Percentiles rank a stretch among this genome's conserved stretches.
These are phyloP conservation scores for Riparia riparia DNA, from an alignment of 2,113 vertebrate species.

Conservation along the genomic window DNA sequence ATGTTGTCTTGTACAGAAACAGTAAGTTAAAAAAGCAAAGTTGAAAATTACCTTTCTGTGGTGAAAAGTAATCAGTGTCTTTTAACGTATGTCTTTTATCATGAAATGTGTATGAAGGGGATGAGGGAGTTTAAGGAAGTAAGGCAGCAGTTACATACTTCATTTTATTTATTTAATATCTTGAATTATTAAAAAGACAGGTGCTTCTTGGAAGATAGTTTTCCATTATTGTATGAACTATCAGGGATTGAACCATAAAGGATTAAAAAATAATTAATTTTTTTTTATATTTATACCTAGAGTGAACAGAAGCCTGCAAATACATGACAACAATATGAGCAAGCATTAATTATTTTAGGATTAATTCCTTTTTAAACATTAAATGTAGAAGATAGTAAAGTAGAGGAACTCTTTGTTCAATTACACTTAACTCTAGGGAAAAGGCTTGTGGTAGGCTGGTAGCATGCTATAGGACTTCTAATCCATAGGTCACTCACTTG, in stretches of 20 bases:
- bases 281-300: background rate
- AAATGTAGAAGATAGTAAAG: background rate
- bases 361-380: background rate
- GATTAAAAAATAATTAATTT: background rate
- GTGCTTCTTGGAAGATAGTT: background rate
- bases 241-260: background rate
- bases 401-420: background rate
- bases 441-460: background rate
- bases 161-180: conserved; percentile 66
- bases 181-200: conserved; percentile 68
- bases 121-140: conserved; percentile 23
- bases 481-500: background rate
- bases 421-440: background rate
- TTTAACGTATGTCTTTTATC: conserved; percentile 47
- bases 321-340: background rate
- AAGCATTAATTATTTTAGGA: background rate
- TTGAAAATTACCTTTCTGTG: background rate
- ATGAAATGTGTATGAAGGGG: background rate
- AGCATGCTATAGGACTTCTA: background rate
- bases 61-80: conserved; percentile 10
- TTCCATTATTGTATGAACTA: conserved; percentile 23
- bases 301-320: background rate
- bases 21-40: background rate
- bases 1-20: background rate
- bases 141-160: background rate